Evolutionary conservation across 2,113 vertebrate species (phyloP), one percentile per base, ranked within the genome.

Genomic region (Pitta sordida): DNA sequence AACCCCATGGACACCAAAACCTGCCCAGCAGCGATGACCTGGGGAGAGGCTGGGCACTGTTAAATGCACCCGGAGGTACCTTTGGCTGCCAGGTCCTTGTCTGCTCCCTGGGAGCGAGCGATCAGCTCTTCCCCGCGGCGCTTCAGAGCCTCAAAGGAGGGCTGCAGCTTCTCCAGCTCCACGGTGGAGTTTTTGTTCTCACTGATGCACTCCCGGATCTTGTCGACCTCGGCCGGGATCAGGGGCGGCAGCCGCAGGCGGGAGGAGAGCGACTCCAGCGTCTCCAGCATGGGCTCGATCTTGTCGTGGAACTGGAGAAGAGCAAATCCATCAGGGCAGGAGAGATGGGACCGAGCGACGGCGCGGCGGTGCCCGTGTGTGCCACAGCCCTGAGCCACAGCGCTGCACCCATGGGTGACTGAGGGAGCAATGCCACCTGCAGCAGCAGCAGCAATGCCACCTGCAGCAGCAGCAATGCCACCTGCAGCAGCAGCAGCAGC

Each of bases 261-360:
- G 95, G 99, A 98, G 6, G 98, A 98, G 24, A 99, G 98, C 51
- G 87, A 97, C 96, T 99, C 99, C 96, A 99, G 96, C 1, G 98
- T 98, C 97, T 99, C 99, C 98, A 99, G 91, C 97, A 99, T 99
- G 18, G 99, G 99, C 94, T 99, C 99, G 41, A 99, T 99, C 98
- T 99, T 99, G 87, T 99, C 99, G 18, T 99, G 99, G 93, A 99
- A 99, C 98, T 98, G 95, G 71, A 83, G 81, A 27, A 11, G 30
- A 52, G 84, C 2, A 3, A 4, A 17, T 15, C 22, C 43, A 2
- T 51, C 2, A 58, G 86, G 68, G 77, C 39, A 19, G 41, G 48
- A 13, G 6, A 43, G 48, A 36, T 0, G 56, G 41, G 56, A 37
- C 12, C 0, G 3, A 10, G 59, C 8, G 15, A 58, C 3, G 4